Conservation (phyloP, 2,888 invertebrate genomes). For the Rhingia campestris region DNA sequence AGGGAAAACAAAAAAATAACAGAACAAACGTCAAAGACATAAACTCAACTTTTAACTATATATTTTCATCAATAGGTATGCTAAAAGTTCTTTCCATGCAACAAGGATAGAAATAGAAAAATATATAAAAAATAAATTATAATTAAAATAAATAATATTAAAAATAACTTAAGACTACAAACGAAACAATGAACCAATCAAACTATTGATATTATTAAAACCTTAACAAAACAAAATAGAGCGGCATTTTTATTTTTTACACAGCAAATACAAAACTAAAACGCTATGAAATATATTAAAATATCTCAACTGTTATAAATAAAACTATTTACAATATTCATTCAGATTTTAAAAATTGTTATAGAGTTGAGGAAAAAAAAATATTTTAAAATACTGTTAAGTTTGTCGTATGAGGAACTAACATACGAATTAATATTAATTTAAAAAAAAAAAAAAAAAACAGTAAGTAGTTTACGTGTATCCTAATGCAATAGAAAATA, state of each 20-base stretch:
- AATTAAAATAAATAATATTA: not conserved
- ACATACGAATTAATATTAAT: not conserved
- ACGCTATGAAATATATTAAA: not conserved
- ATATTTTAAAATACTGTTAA: conserved; percentile 48
- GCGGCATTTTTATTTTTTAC: conserved; percentile 69
- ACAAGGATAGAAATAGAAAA: conserved; percentile 8
- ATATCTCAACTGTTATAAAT: conserved; percentile 15
- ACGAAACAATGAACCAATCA: conserved; percentile 74
- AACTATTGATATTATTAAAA: conserved; percentile 67
- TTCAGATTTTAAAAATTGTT: conserved; percentile 40
- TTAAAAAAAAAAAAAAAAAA: conserved; percentile 12
- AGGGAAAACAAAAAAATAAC: conserved; percentile 53
- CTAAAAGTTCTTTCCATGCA: conserved; percentile 37
- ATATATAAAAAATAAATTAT: too few relatives aligned
- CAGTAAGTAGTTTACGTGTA: not conserved
- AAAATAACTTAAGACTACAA: conserved; percentile 64
- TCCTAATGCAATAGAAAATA: conserved; percentile 29
- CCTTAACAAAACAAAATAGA: conserved; percentile 18
- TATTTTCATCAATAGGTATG: conserved; percentile 46
- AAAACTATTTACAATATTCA: conserved; percentile 66
- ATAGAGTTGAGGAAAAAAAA: conserved; percentile 19
- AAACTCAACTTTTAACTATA: conserved; percentile 22
- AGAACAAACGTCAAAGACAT: conserved; percentile 4
- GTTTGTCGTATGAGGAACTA: conserved; percentile 43
- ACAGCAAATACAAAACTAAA: conserved; percentile 34